Conservation (phyloP, 1,140 invertebrate species). For the Drosophila chauvacae region DNA sequence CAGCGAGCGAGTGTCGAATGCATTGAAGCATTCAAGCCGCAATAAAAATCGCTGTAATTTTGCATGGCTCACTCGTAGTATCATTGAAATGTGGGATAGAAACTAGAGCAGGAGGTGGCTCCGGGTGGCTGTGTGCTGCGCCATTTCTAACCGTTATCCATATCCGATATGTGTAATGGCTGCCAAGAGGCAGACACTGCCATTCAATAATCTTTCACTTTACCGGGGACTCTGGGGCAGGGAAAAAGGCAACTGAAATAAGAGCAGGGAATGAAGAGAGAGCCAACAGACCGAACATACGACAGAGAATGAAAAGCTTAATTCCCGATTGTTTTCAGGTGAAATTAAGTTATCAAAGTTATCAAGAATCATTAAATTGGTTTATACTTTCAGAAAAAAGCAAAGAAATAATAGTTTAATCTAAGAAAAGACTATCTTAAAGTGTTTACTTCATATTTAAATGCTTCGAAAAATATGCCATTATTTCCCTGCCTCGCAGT, state of each 20-base stretch:
- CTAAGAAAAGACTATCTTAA: background rate
- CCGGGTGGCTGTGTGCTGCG: background rate
- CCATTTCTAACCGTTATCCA: conserved; percentile 36
- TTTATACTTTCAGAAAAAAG: background rate
- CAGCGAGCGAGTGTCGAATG: conserved; percentile 28
- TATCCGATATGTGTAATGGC: conserved; percentile 56
- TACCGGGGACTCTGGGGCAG: background rate
- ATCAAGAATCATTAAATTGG: background rate
- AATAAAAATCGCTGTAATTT: conserved; percentile 81
- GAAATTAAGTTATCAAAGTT: background rate
- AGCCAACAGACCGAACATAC: background rate
- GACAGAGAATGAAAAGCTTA: background rate
- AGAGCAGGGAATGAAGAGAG: background rate
- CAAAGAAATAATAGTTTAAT: background rate
- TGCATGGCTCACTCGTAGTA: conserved; percentile 57
- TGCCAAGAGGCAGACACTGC: conserved; percentile 44
- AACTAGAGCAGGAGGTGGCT: conserved; percentile 10
- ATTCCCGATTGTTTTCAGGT: conserved; percentile 4
- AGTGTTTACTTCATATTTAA: background rate
- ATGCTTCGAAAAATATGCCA: background rate
- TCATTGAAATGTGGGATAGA: conserved; percentile 33
- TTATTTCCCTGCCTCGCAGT: background rate
- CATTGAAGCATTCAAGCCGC: conserved; percentile 65
- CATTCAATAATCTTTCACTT: conserved; percentile 53
- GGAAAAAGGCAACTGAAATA: conserved; percentile 3